Conservation (phyloP, 2,888 invertebrate genomes). For the Nomada fabriciana region DNA sequence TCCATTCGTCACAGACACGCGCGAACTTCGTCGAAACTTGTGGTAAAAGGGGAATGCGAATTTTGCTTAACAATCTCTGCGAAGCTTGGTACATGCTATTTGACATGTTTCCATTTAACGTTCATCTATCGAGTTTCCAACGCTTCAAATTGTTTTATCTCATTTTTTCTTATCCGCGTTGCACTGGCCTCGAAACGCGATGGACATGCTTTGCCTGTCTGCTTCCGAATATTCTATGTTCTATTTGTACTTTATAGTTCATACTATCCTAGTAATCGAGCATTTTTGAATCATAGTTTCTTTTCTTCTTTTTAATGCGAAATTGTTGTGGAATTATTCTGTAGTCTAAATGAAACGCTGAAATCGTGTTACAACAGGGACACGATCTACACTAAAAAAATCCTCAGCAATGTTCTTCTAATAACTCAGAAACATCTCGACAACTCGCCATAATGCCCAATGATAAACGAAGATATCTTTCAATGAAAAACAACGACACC, state of each 20-base stretch:
- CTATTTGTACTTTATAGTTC: conserved; percentile 42
- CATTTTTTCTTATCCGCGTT: conserved; percentile 2
- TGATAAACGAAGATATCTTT: background rate
- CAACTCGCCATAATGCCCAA: background rate
- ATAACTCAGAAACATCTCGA: too few relatives aligned
- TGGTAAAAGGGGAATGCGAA: conserved; percentile 42
- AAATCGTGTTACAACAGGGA: background rate
- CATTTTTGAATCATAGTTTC: background rate
- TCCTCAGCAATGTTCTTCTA: too few relatives aligned
- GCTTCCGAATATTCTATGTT: conserved; percentile 5
- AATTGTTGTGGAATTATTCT: background rate
- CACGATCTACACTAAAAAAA: background rate
- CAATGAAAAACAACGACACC: background rate
- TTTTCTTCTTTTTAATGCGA: background rate
- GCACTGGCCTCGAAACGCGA: conserved; percentile 18
- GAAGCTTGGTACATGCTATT: conserved; percentile 12
- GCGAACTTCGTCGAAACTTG: conserved; percentile 32
- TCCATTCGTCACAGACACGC: conserved; percentile 15
- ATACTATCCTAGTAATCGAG: conserved; percentile 8
- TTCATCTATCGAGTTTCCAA: background rate
- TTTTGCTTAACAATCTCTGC: conserved; percentile 27
- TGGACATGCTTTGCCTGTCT: conserved; percentile 21
- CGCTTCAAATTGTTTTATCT: background rate
- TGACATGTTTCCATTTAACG: conserved; percentile 2
- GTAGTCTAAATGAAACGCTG: background rate